Base-by-base conservation (phyloP, 37 sponge, comb jelly and placozoan species). In the Halichondria panicea region DNA sequence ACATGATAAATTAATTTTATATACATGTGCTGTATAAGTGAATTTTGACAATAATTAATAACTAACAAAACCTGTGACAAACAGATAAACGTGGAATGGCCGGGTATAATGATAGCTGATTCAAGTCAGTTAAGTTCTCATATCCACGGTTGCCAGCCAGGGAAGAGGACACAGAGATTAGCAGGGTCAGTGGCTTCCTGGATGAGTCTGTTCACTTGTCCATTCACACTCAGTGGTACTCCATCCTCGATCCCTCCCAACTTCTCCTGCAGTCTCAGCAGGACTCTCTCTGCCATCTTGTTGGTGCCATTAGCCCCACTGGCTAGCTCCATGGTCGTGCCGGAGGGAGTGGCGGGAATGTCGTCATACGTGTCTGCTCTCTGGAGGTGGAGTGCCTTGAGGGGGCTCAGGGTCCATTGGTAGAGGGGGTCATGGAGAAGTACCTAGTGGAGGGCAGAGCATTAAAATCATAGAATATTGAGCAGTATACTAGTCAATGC, bases 111-210 rank as follows among this genome's bases (percentile, higher is more conserved):
- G n/a, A n/a, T n/a, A n/a, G n/a, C n/a, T n/a, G n/a, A n/a, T n/a
- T n/a, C n/a, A n/a, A n/a, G n/a, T 48, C 50, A 48, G 50, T 48
- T 48, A 18, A 13, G 13, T 13, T 21, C 27, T 81, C 75, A 99
- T 24, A 99, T 76, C 96, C 96, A 99, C 22, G 99, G 71, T 74
- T 99, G 96, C 99, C 99, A 99, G 7, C 99, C 99, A 21, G 79
- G 87, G 63, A 93, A 99, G 48, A 95, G 57, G 13, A 45, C 31
- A 37, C 80, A 72, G 15, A 99, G 83, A 48, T 99, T 99, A 38
- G 40, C 79, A 11, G 85, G 75, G 66, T 99, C 92, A 7, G 85
- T 93, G 0, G 99, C 99, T 56, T 93, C 94, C 48, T 91, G 86
- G 43, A 99, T 91, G 35, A 99, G 84, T 40, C 83, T 85, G 68